Base-by-base conservation (phyloP, 2,797 vertebrate species). In the Emydoidea blandingii region DNA sequence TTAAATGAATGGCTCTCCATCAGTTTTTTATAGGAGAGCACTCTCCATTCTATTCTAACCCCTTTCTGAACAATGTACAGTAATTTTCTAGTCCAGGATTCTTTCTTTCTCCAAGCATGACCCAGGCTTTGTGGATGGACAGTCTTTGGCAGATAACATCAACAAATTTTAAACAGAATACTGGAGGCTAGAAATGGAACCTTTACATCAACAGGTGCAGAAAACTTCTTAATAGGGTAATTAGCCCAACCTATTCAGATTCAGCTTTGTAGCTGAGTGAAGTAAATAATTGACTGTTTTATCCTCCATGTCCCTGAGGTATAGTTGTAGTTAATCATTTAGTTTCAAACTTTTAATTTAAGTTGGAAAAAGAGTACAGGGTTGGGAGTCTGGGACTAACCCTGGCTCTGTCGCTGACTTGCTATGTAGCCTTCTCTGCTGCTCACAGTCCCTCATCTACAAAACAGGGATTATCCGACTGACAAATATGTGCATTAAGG, bases 201-300 rank as follows among this genome's bases (percentile, higher is more conserved):
- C 59, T 34, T 34, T 16, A 62, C 59, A 62, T 34, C 15, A 62
- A 34, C 31, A 62, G 59, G 31, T n/a, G 14, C 31, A 62, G 57
- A 59, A 59, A 59, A 59, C 18, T 53, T 54, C 54, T 54, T 62
- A 62, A 34, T 34, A 16, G 14, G 82, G 87, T 85, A 86, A 89
- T 88, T 62, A 88, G 29, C 89, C 37, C 76, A 74, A 74, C 29
- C 59, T 86, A 11, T 56, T 91, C 62, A 87, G 74, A 57, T 93
- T 37, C 85, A 85, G 44, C 50, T 94, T 95, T 91, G 83, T 84
- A 88, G 83, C 54, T 88, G 62, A 94, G 34, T 12, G 11, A 86
- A 90, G 47, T 44, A 87, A 92, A 80, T 59, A 1, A 94, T 31
- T 91, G 68, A 86, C n/a, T 68, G 12, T 82, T 95, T 93, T 57